Percentiles rank a stretch among this genome's conserved stretches.
phyloP scores from a whole-genome alignment of 2,888 invertebrate species.

The Drosophila neotestacea region DNA sequence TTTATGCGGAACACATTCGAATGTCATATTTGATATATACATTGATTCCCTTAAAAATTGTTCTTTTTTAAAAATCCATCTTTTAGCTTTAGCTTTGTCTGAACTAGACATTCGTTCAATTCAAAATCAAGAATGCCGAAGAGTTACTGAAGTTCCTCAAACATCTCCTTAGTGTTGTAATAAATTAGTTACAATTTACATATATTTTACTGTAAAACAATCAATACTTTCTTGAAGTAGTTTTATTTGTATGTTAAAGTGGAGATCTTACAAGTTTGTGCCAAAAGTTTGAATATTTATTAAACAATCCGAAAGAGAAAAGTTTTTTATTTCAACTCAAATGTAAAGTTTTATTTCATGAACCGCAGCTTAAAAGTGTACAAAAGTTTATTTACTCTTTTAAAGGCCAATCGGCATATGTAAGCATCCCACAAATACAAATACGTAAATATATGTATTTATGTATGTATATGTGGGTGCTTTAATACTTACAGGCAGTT shows the following conservation, averaged over 20 bases:
- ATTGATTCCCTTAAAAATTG: no score
- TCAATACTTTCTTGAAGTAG: slow-evolving; percentile 2
- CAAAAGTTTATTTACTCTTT: slow-evolving; percentile 33
- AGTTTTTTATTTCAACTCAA: slow-evolving; percentile 26
- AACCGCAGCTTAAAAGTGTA: slow-evolving; percentile 48
- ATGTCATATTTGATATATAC: no score
- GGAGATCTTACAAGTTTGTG: slow-evolving; percentile 17
- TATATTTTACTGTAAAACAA: slow-evolving; percentile 4
- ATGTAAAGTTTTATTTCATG: slow-evolving; percentile 40
- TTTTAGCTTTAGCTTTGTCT: not conserved
- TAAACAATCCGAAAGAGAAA: slow-evolving; percentile 21
- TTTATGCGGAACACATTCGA: no score
- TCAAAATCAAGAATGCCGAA: not conserved
- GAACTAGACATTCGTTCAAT: not conserved
- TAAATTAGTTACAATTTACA: slow-evolving; percentile 5
- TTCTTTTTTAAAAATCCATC: no score
- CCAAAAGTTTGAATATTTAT: slow-evolving; percentile 32
- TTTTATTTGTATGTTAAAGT: slow-evolving; percentile 9
- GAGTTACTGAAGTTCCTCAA: not conserved
- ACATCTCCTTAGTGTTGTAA: not conserved
- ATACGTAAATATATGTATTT: not conserved
- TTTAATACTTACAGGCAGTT: not conserved
- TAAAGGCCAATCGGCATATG: slow-evolving; percentile 44
- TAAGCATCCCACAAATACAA: slow-evolving; percentile 2
- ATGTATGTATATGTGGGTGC: not conserved